Evolutionary conservation across 2,888 invertebrate species (phyloP).

Genomic region (Drosophila mimetica): DNA sequence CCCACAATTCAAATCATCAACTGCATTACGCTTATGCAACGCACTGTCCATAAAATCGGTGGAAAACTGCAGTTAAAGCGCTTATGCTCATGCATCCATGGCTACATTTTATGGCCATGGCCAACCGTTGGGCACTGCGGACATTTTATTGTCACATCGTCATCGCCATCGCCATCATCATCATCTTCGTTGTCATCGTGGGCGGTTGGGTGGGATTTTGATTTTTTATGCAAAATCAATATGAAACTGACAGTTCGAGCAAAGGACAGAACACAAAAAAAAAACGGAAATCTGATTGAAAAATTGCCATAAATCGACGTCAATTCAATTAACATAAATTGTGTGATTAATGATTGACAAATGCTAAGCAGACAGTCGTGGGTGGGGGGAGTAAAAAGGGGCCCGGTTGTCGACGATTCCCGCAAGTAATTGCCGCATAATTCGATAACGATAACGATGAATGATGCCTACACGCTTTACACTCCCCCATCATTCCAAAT

Average conservation of each 20-base stretch:
- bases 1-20: constrained; percentile 2
- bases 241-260: constrained; percentile 36
- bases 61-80: constrained; percentile 34
- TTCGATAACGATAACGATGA: constrained; percentile 54
- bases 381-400: no score
- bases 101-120: constrained; percentile 30
- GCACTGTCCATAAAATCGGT: constrained; percentile 42
- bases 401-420: constrained; percentile 12
- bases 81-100: constrained; percentile 37
- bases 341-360: constrained; percentile 73
- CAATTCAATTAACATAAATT: constrained; percentile 79
- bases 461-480: constrained; percentile 43
- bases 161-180: constrained; percentile 30
- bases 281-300: constrained; percentile 51
- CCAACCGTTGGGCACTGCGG: constrained; percentile 43
- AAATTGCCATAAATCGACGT: constrained; percentile 72
- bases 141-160: constrained; percentile 54
- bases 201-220: constrained; percentile 14
- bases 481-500: constrained; percentile 52
- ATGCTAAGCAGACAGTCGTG: constrained; percentile 60
- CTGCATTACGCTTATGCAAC: constrained; percentile 33
- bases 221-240: constrained; percentile 54
- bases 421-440: constrained; percentile 70
- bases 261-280: not conserved
- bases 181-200: constrained; percentile 18